Percentiles rank a stretch among this genome's conserved stretches.
These are phyloP conservation scores for Neotoxoptera formosana DNA, from an alignment of 1,140 invertebrate genomes.

Conservation along the genomic window DNA sequence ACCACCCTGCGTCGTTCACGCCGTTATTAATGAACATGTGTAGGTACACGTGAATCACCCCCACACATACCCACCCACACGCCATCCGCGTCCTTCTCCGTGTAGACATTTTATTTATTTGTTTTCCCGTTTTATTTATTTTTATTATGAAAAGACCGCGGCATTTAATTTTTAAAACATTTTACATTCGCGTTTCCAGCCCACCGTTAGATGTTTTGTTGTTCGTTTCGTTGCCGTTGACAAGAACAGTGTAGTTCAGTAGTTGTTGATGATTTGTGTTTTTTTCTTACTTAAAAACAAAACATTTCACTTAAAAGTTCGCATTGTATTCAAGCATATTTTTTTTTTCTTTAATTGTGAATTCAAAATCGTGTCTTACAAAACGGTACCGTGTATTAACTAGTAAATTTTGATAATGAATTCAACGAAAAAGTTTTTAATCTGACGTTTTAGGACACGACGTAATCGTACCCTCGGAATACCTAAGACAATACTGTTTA, in stretches of 20 bases:
- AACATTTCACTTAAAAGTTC: background rate
- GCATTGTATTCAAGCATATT: background rate
- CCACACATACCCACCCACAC: background rate
- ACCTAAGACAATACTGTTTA: background rate
- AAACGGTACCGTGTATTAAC: background rate
- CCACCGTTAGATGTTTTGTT: background rate
- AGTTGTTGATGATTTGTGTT: background rate
- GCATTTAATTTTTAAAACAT: background rate
- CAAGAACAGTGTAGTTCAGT: background rate
- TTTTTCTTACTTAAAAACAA: background rate
- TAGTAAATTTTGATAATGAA: background rate
- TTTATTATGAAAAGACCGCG: background rate
- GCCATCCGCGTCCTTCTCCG: background rate
- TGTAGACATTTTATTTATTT: background rate
- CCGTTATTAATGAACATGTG: background rate
- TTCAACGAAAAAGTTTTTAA: constrained; percentile 2
- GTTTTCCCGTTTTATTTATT: background rate
- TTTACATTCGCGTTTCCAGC: background rate
- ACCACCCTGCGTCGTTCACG: background rate
- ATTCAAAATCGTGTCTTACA: background rate
- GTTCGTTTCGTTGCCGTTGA: background rate
- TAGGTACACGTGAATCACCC: background rate
- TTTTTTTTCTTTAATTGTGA: background rate
- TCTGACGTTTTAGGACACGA: background rate
- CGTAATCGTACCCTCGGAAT: background rate